Evolutionary conservation across 2,888 invertebrate species (phyloP).

Genomic region (Gibbula magus): DNA sequence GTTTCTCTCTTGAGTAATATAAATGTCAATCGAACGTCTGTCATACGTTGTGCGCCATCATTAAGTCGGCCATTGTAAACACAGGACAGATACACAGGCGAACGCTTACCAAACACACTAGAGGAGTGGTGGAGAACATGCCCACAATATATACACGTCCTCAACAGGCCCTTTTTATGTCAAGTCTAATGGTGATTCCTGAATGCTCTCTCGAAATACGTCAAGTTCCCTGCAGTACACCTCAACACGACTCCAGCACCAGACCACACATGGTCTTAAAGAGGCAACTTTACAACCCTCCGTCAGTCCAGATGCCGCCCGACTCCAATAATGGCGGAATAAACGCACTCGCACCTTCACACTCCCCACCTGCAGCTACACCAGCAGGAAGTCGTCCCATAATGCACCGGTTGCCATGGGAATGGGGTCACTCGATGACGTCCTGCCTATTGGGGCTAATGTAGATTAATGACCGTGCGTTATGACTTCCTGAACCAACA

Average conservation of each 20-base stretch:
- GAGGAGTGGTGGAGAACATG: neutral
- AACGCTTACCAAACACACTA: neutral
- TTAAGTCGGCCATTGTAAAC: neutral
- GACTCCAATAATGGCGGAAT: neutral
- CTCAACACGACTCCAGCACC: neutral
- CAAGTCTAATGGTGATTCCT: neutral
- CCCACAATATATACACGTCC: neutral
- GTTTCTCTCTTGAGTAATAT: neutral
- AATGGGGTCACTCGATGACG: neutral
- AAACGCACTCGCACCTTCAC: slow-evolving; percentile 7
- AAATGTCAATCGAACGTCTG: neutral
- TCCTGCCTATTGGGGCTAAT: neutral
- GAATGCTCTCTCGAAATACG: neutral
- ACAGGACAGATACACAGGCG: neutral
- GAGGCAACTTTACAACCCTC: neutral
- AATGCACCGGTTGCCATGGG: slow-evolving; percentile 7
- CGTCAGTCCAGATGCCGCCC: neutral
- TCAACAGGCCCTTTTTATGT: neutral
- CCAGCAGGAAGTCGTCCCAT: neutral
- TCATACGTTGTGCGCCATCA: neutral
- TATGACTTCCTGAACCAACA: no score
- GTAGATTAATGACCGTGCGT: neutral
- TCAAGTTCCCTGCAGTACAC: neutral
- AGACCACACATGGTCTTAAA: neutral
- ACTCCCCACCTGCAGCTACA: neutral